Evolutionary conservation across 92 coral and sea anemone species (phyloP), one percentile per base, ranked within the genome.

Genomic region (Zoanthus sansibaricus): DNA sequence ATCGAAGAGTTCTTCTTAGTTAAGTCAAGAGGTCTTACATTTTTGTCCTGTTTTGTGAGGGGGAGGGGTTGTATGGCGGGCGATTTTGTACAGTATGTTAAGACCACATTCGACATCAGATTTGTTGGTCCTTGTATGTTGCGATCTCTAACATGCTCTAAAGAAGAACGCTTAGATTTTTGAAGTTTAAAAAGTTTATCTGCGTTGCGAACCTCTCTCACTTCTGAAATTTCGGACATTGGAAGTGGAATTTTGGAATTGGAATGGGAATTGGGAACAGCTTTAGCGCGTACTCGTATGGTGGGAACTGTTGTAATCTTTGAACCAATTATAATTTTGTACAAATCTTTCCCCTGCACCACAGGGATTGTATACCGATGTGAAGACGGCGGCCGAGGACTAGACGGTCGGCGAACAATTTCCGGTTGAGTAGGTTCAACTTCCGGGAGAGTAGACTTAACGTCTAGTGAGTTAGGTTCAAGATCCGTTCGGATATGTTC

Each of bases 331-430:
- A 80, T 80, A 14, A 80, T 80, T 80, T 80, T 80, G 17, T 80
- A 80, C 62, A 80, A 45, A n/a, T 80, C 85, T 80, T 80, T 80
- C 3, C 85, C 85, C 75, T 80, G 85, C 10, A 80, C 85, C 75
- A 80, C 85, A 21, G 85, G 85, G 62, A 80, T 80, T 47, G 85
- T 80, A 37, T 80, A 80, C 18, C 85, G 85, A 48, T 80, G 75
- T 7, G 85, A 80, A 14, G 85, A 80, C 9, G 85, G 85, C 11
- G 85, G 74, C 10, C 85, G 73, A 46, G 85, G 85, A 16, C 85
- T 80, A 48, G 75, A 42, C 9, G 85, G 58, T 20, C 85, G 51
- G 17, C 66, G 73, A 46, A 80, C 61, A 80, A 80, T 61, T 45
- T 79, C 84, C 47, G 82, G 69, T 77, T 25, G 21, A 14, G 82